phyloP scores from a whole-genome alignment of 1,140 invertebrate genomes.

The Arion vulgaris region DNA sequence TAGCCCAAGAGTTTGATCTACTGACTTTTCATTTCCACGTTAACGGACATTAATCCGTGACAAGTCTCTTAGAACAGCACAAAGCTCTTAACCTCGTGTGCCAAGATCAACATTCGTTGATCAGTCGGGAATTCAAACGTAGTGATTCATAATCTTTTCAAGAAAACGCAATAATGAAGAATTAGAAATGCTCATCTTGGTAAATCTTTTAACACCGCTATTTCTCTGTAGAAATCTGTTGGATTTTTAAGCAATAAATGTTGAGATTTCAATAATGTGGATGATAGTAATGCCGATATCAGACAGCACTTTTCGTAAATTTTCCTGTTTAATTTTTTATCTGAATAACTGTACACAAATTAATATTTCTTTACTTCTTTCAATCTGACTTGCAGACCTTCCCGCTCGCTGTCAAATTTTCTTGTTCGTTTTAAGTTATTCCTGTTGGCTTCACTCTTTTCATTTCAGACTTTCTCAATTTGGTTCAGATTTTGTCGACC shows the following conservation, averaged over 20 bases:
- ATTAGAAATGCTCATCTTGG: not conserved
- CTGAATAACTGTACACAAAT: too few species aligned
- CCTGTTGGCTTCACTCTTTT: too few species aligned
- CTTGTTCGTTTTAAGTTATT: too few species aligned
- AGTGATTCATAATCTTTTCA: constrained; percentile 2
- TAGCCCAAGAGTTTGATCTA: constrained; percentile 4
- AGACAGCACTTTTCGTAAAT: not conserved
- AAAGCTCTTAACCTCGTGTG: not conserved
- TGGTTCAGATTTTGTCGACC: too few species aligned
- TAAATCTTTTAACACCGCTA: not conserved
- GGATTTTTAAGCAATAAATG: not conserved
- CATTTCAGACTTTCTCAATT: too few species aligned
- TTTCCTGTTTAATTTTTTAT: not conserved
- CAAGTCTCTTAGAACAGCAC: not conserved
- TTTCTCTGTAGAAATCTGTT: not conserved
- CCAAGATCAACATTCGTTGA: not conserved
- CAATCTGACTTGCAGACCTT: too few species aligned
- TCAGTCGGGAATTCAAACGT: not conserved
- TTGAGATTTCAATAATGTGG: not conserved
- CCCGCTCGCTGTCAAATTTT: too few species aligned
- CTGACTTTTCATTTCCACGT: constrained; percentile 8
- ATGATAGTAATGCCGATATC: too few species aligned
- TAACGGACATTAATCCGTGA: not conserved
- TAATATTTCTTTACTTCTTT: too few species aligned
- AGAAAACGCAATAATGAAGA: constrained; percentile 4